Percentiles rank a stretch among this genome's conserved stretches.
Conservation (phyloP, 2,113 vertebrate genomes). For the Periophthalmodon schlosseri region DNA sequence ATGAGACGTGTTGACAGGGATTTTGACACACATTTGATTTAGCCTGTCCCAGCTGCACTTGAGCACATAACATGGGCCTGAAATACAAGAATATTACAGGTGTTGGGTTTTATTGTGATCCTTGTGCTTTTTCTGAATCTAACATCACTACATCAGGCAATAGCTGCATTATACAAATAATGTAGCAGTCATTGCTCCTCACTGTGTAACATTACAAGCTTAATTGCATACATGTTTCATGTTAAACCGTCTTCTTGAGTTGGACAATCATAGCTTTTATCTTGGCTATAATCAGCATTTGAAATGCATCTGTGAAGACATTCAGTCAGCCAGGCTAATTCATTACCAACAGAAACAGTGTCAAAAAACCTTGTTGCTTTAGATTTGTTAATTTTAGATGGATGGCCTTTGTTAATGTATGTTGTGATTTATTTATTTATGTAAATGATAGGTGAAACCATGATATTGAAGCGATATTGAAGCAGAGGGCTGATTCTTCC, state of each 20-base stretch:
- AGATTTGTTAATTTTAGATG: too few relatives aligned
- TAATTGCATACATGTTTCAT: too few relatives aligned
- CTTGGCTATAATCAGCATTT: too few relatives aligned
- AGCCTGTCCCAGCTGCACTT: neutral
- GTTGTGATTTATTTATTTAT: too few relatives aligned
- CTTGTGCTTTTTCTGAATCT: neutral
- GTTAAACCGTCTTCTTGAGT: too few relatives aligned
- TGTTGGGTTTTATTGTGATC: neutral
- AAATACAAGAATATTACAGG: neutral
- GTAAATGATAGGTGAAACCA: neutral
- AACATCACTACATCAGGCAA: neutral
- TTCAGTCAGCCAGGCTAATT: neutral
- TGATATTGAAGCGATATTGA: neutral
- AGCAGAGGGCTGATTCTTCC: neutral
- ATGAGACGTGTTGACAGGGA: conserved; percentile 20
- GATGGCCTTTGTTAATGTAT: too few relatives aligned
- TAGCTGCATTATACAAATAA: neutral
- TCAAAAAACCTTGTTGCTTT: too few relatives aligned
- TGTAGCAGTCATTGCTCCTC: too few relatives aligned
- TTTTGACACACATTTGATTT: conserved; percentile 6
- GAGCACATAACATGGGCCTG: neutral
- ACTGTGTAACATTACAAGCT: too few relatives aligned
- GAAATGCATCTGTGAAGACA: too few relatives aligned
- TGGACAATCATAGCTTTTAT: too few relatives aligned
- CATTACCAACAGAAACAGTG: neutral